Percentiles rank a stretch among this genome's conserved stretches.
Conservation (phyloP, 2,797 vertebrate species). For the Poeciliopsis gracilis region DNA sequence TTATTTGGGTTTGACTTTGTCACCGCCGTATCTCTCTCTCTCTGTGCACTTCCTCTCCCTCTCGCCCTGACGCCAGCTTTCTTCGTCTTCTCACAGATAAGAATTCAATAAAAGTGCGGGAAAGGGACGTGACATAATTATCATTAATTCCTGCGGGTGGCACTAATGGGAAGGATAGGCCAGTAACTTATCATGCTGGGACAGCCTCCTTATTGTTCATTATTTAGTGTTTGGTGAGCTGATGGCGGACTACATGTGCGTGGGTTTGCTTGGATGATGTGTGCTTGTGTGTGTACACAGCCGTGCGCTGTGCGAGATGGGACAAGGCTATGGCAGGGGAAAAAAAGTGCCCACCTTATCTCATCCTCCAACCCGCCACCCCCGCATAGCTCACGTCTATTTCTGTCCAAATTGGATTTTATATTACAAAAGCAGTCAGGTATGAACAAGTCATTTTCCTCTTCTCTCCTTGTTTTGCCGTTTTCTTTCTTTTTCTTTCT, state of each 20-base stretch:
- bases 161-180: constrained; percentile 83
- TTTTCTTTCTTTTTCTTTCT: constrained; percentile 55
- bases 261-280: constrained; percentile 25
- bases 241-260: constrained; percentile 75
- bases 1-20: constrained; percentile 67
- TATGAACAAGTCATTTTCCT: constrained; percentile 93
- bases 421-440: constrained; percentile 92
- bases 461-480: constrained; percentile 52
- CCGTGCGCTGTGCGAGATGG: constrained; percentile 58
- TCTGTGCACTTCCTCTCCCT: constrained; percentile 51
- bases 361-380: constrained; percentile 47
- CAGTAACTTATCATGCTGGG: constrained; percentile 90
- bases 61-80: constrained; percentile 49
- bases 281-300: constrained; percentile 43
- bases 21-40: constrained; percentile 63
- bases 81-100: constrained; percentile 84
- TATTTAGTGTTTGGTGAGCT: constrained; percentile 98
- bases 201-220: constrained; percentile 91
- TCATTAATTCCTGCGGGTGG: constrained; percentile 89
- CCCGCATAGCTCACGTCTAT: constrained; percentile 61
- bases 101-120: constrained; percentile 89
- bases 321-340: constrained; percentile 68
- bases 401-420: constrained; percentile 95
- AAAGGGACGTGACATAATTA: constrained; percentile 90
- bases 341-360: constrained; percentile 87